Percentiles rank a stretch among this genome's conserved stretches.
These are phyloP conservation scores for Garra rufa DNA, from an alignment of 2,113 vertebrate genomes.

Conservation along the genomic window DNA sequence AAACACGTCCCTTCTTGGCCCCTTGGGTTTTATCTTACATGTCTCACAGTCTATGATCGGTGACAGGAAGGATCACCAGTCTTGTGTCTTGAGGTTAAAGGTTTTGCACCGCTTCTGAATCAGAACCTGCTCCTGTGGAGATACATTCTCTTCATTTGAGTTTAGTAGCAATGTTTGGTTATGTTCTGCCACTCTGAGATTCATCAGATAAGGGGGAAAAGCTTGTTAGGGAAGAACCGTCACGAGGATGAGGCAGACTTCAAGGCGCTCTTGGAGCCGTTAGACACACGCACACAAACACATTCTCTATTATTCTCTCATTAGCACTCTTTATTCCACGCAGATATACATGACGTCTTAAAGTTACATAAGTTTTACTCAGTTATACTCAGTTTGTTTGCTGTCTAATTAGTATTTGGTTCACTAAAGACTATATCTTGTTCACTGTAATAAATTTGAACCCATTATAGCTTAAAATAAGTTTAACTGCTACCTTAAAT, in stretches of 20 bases:
- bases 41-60: not conserved
- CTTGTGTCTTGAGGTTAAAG: constrained; percentile 21
- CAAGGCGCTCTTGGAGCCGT: constrained; percentile 31
- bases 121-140: constrained; percentile 26
- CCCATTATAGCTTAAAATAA: too few relatives aligned
- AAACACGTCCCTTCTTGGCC: not conserved
- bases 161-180: constrained; percentile 47
- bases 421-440: too few relatives aligned
- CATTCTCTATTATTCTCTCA: not conserved
- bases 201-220: constrained; percentile 51
- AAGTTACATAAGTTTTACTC: too few relatives aligned
- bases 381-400: too few relatives aligned
- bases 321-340: not conserved
- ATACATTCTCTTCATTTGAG: constrained; percentile 45
- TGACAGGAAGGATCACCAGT: not conserved
- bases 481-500: not conserved
- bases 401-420: too few relatives aligned
- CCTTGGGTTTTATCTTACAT: not conserved
- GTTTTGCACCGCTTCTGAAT: constrained; percentile 14
- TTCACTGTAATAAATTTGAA: too few relatives aligned
- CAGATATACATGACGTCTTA: not conserved
- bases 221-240: constrained; percentile 46
- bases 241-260: constrained; percentile 51
- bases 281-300: not conserved
- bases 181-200: constrained; percentile 50